Base-by-base conservation (phyloP, 2,888 invertebrate species). In the Ganaspis brasiliensis region DNA sequence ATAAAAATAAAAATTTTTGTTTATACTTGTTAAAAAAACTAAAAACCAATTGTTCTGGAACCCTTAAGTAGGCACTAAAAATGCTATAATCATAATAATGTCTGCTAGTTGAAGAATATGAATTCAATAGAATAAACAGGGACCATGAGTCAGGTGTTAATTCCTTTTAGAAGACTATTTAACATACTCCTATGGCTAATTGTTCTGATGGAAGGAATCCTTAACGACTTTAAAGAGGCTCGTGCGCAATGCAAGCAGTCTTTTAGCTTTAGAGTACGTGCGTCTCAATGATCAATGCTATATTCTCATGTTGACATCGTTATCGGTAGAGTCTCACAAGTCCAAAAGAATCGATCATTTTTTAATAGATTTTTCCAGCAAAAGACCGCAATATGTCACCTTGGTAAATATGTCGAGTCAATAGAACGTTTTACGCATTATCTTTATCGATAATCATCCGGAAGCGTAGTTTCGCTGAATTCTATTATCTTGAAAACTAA, bases 141-240 rank as follows among this genome's bases (percentile, higher is more conserved):
- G 40, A 24, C 14, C 40, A n/a, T 24, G n/a, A 67, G 35, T 61
- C 24, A 67, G 67, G 67, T 67, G 67, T 67, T 67, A 67, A 67
- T 67, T 67, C 40, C 45, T 45, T 67, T 67, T 67, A 67, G 40
- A 67, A 67, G n/a, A 45, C 40, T 67, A 45, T 45, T 67, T 67
- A 67, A 67, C 67, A 40, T 67, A 67, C 40, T 67, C 67, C 45
- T 21, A 21, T 67, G 67, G n/a, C 67, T 67, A 67, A 67, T 67
- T 67, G 67, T 16, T 67, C n/a, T 45, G 67, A 45, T 67, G 67
- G 45, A 40, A 37, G 37, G 63, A 63, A 63, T 63, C 37, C 21
- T 40, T 37, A 40, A 40, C 40, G 63, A 63, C 9, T 24, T 45
- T 40, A 24, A 67, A 45, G 67, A 67, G 40, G 24, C 67, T 45